phyloP scores from a whole-genome alignment of 2,888 invertebrate species.

The Cancer borealis region DNA sequence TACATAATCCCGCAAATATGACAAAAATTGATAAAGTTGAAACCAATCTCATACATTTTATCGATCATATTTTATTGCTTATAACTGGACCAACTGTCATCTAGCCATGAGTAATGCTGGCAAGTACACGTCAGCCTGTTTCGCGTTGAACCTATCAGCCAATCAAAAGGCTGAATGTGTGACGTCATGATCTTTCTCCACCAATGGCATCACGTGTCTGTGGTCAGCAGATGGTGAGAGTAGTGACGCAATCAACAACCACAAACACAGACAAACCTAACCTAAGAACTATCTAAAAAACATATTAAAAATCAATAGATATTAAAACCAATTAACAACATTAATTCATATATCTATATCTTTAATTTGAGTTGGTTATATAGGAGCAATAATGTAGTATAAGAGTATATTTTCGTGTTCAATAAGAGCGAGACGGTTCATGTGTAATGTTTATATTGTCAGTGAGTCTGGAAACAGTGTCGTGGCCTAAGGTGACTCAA shows the following conservation, averaged over 20 bases:
- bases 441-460: background rate
- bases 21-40: too few relatives aligned
- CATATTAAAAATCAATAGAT: too few relatives aligned
- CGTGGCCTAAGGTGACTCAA: background rate
- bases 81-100: too few relatives aligned
- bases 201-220: background rate
- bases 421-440: background rate
- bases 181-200: background rate
- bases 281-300: background rate
- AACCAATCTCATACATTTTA: too few relatives aligned
- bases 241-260: slow-evolving; percentile 44
- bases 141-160: background rate
- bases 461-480: background rate
- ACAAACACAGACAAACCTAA: background rate
- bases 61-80: too few relatives aligned
- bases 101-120: background rate
- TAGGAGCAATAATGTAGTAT: background rate
- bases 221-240: slow-evolving; percentile 56
- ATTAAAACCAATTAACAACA: background rate
- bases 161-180: background rate
- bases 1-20: too few relatives aligned
- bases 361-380: background rate
- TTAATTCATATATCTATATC: background rate
- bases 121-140: background rate
- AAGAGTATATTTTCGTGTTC: background rate